Base-by-base conservation (phyloP, 1,140 invertebrate genomes). In the Phymorhynchus buccinoides region DNA sequence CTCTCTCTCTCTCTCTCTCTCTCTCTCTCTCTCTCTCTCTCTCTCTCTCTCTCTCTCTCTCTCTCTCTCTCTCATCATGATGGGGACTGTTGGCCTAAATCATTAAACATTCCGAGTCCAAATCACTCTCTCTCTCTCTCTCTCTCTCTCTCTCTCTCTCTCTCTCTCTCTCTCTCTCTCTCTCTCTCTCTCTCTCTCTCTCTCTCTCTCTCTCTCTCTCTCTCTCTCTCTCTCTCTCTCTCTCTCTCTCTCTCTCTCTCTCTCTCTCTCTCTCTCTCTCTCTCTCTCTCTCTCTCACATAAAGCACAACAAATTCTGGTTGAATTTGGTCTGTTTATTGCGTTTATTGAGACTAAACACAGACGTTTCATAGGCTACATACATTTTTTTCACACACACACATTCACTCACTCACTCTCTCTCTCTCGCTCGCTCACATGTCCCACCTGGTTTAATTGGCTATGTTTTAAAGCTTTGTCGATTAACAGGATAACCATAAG, bases 241-340 rank as follows among this genome's bases (percentile, higher is more conserved):
- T 83, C 27, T 83, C 1, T 83, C 0, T 83, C 80, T 83, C 12
- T 83, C 80, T 83, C 27, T 83, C 80, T 83, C 12, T 83, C 80
- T 83, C 0, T 82, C 80, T 82, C 7, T 82, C 80, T 82, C 0
- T 83, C 80, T 83, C 22, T 83, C 44, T 44, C 4, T 77, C 73
- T 77, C 4, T 77, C 73, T 9, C 73, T 77, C 73, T 77, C 12
- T 77, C 12, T 77, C 9, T 77, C 41, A n/a, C n/a, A n/a, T n/a
- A n/a, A n/a, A n/a, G n/a, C n/a, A n/a, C n/a, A n/a, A n/a, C n/a
- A n/a, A n/a, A n/a, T n/a, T n/a, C n/a, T n/a, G n/a, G n/a, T n/a
- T n/a, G n/a, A n/a, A n/a, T n/a, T n/a, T n/a, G n/a, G n/a, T n/a
- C n/a, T n/a, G n/a, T n/a, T n/a, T n/a, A n/a, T n/a, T n/a, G n/a